These are phyloP conservation scores for Tolypeutes matacus DNA, from an alignment of 2,797 vertebrate species.

Conservation along the genomic window DNA sequence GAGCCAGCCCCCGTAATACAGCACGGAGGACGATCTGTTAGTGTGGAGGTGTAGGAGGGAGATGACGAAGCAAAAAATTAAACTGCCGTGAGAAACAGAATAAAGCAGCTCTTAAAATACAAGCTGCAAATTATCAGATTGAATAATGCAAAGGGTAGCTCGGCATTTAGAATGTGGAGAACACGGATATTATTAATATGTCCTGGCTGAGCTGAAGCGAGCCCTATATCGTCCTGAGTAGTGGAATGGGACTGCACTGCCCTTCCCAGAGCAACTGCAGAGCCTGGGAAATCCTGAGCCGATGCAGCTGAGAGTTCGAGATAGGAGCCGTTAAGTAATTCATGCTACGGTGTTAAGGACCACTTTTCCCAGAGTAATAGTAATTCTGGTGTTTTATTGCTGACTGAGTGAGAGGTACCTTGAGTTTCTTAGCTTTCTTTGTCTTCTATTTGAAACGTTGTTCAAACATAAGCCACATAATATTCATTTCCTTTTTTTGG, in stretches of 20 bases:
- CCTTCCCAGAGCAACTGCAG: not conserved
- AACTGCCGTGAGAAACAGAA: conserved; percentile 54
- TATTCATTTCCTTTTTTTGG: not conserved
- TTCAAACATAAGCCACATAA: not conserved
- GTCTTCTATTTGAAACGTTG: not conserved
- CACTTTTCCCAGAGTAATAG: not conserved
- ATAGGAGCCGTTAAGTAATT: not conserved
- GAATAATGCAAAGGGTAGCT: not conserved
- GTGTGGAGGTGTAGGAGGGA: conserved; percentile 30
- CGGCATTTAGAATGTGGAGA: conserved; percentile 18
- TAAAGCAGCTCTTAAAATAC: conserved; percentile 48
- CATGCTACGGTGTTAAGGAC: not conserved
- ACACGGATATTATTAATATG: not conserved
- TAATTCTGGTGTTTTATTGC: conserved; percentile 22
- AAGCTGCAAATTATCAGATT: conserved; percentile 41
- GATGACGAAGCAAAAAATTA: conserved; percentile 74
- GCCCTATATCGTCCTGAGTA: not conserved
- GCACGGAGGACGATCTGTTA: conserved; percentile 25
- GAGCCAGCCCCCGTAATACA: not conserved
- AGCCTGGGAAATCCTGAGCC: not conserved
- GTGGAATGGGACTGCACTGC: accelerated
- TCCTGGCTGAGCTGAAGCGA: not conserved
- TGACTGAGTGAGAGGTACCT: not conserved
- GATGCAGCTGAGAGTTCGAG: not conserved
- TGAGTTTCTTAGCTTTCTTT: conserved; percentile 11